phyloP scores from a whole-genome alignment of 2,888 invertebrate species.

The Drosophila prostipennis region DNA sequence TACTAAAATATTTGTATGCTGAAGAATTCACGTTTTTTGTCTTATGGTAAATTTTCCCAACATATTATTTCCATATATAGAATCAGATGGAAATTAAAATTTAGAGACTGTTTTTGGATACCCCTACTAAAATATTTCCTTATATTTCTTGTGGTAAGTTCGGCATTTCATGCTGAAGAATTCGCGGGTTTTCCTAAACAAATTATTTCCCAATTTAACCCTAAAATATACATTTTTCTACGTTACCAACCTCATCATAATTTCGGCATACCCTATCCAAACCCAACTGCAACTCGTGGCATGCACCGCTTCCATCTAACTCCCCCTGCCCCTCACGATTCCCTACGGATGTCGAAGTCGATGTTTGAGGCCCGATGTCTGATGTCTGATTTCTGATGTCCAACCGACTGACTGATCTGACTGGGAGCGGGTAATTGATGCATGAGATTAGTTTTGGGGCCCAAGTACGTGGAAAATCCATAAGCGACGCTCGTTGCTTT shows the following conservation, averaged over 20 bases:
- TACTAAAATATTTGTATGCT: neutral
- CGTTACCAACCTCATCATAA: neutral
- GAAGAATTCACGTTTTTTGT: no score
- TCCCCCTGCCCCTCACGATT: constrained; percentile 51
- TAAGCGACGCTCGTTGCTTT: constrained; percentile 70
- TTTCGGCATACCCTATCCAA: constrained; percentile 8
- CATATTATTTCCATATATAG: no score
- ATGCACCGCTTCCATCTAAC: constrained; percentile 11
- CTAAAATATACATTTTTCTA: neutral
- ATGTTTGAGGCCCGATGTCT: constrained; percentile 26
- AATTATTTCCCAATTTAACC: no score
- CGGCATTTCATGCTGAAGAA: no score
- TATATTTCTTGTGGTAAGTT: no score
- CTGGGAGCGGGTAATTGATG: constrained; percentile 71
- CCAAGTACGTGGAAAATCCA: constrained; percentile 74
- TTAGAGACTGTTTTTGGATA: no score
- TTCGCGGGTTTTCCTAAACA: no score
- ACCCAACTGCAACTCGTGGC: constrained; percentile 23
- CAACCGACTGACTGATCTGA: constrained; percentile 45
- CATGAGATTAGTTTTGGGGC: constrained; percentile 73
- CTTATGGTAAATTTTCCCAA: no score
- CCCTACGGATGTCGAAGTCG: constrained; percentile 70
- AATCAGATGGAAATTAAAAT: no score
- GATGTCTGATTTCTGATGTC: constrained; percentile 49
- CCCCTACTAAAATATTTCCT: no score